Conservation (phyloP, 2,797 vertebrate species). For the Phataginus tricuspis region DNA sequence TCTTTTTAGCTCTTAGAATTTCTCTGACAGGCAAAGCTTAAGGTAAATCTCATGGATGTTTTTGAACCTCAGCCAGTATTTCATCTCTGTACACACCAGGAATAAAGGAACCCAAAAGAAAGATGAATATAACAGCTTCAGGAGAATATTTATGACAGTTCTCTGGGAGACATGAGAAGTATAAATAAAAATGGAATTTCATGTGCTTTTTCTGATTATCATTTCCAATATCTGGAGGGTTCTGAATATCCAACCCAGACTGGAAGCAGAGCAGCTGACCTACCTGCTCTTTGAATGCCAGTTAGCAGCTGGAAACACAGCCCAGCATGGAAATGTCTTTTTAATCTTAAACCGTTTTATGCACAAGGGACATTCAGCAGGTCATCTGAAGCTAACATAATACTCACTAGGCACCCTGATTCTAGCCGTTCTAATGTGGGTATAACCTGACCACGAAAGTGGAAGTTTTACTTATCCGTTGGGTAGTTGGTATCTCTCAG, state of each 20-base stretch:
- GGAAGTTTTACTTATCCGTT: slow-evolving; percentile 7
- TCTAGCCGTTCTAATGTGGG: background rate
- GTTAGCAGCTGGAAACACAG: background rate
- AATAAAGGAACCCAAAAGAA: slow-evolving; percentile 55
- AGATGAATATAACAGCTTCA: slow-evolving; percentile 20
- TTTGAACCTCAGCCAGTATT: slow-evolving; percentile 70
- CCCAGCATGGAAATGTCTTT: background rate
- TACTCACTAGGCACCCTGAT: background rate
- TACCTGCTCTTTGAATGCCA: background rate
- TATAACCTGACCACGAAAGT: background rate
- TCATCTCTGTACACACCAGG: slow-evolving; percentile 62
- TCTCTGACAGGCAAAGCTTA: slow-evolving; percentile 76
- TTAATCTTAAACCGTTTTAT: background rate
- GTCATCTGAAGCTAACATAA: background rate
- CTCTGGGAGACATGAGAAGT: slow-evolving; percentile 47
- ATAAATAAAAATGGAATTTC: slow-evolving; percentile 57
- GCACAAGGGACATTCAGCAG: background rate
- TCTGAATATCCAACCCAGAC: background rate
- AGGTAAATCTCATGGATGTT: slow-evolving; percentile 73
- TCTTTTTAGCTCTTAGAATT: slow-evolving; percentile 64
- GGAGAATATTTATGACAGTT: slow-evolving; percentile 63
- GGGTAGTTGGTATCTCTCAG: background rate
- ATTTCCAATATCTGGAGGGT: slow-evolving; percentile 5
- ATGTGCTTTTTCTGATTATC: slow-evolving; percentile 27
- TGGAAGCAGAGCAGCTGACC: background rate